Percentiles rank a stretch among this genome's conserved stretches.
phyloP scores from a whole-genome alignment of 2,888 invertebrate species.

The Drosophila pseudotakahashii region DNA sequence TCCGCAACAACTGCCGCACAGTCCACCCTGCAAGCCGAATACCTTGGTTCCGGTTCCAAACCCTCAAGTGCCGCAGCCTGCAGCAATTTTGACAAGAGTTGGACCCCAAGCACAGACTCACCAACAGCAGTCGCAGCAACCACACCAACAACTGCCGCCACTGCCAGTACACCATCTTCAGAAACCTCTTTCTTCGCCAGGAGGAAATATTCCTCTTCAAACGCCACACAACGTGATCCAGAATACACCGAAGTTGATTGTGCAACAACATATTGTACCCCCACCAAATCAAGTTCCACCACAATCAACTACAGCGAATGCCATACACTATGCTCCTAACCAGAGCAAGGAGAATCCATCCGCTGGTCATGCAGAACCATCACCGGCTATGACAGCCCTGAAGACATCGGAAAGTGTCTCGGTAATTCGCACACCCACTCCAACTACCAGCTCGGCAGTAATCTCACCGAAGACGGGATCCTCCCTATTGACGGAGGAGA shows the following conservation, averaged over 20 bases:
- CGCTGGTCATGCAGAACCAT: constrained; percentile 6
- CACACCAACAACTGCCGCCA: constrained; percentile 9
- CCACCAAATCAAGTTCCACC: constrained; percentile 38
- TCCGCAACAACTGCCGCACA: constrained; percentile 41
- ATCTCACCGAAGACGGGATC: constrained; percentile 57
- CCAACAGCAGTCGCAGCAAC: constrained; percentile 38
- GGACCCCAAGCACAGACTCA: constrained; percentile 23
- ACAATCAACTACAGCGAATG: constrained; percentile 26
- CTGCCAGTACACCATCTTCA: constrained; percentile 40
- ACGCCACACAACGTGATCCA: constrained; percentile 73
- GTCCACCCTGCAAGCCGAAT: constrained; percentile 44
- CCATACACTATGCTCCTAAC: constrained; percentile 51
- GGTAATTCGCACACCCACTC: constrained; percentile 65
- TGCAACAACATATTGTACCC: constrained; percentile 75
- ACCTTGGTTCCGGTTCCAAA: constrained; percentile 41
- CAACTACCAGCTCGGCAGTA: constrained; percentile 50
- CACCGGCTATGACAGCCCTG: neutral
- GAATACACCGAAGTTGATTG: constrained; percentile 76
- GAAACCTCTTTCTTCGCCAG: constrained; percentile 39
- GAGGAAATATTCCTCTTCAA: constrained; percentile 36
- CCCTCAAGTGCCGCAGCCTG: constrained; percentile 47
- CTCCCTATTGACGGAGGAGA: constrained; percentile 80
- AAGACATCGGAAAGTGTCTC: constrained; percentile 73
- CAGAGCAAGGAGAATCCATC: constrained; percentile 30
- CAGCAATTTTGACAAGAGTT: constrained; percentile 38